These are phyloP conservation scores for Drosophila rubida DNA, from an alignment of 2,888 invertebrate genomes.

Conservation along the genomic window DNA sequence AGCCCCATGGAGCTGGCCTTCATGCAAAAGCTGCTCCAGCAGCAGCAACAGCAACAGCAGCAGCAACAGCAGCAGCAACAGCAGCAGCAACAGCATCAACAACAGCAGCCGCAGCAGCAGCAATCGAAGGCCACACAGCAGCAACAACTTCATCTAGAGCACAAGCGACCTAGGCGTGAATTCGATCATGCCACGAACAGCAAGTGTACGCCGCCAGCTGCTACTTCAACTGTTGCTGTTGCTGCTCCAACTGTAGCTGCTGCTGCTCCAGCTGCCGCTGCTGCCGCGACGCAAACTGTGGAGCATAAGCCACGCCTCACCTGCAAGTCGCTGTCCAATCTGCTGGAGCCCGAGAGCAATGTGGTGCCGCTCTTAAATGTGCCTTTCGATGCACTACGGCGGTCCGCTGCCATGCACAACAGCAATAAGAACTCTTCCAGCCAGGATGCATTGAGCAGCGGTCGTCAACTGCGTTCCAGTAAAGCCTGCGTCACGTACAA, in stretches of 20 bases:
- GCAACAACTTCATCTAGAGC: conserved; percentile 77
- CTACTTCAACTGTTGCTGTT: neutral
- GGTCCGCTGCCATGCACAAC: conserved; percentile 51
- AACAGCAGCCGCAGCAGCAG: conserved; percentile 50
- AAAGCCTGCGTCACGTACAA: conserved; percentile 66
- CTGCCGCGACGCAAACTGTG: conserved; percentile 62
- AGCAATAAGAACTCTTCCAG: neutral
- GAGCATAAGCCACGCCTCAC: conserved; percentile 87
- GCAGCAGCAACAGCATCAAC: conserved; percentile 75
- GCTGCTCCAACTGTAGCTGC: conserved; percentile 15
- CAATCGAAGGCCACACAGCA: conserved; percentile 53
- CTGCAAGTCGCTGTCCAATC: conserved; percentile 88
- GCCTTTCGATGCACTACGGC: conserved; percentile 65
- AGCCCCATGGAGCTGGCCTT: conserved; percentile 86
- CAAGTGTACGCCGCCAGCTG: conserved; percentile 14
- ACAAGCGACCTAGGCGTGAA: conserved; percentile 66
- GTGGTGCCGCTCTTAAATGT: conserved; percentile 65
- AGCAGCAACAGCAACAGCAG: conserved; percentile 83
- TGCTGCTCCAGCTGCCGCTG: conserved; percentile 13
- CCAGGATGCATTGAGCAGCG: conserved; percentile 41
- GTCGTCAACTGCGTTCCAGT: conserved; percentile 66
- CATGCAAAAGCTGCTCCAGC: conserved; percentile 90
- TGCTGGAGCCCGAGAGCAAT: conserved; percentile 86
- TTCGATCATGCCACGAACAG: conserved; percentile 55
- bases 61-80: conserved; percentile 65